Evolutionary conservation across 2,113 vertebrate species (phyloP).

Genomic region (Cathartes aura): DNA sequence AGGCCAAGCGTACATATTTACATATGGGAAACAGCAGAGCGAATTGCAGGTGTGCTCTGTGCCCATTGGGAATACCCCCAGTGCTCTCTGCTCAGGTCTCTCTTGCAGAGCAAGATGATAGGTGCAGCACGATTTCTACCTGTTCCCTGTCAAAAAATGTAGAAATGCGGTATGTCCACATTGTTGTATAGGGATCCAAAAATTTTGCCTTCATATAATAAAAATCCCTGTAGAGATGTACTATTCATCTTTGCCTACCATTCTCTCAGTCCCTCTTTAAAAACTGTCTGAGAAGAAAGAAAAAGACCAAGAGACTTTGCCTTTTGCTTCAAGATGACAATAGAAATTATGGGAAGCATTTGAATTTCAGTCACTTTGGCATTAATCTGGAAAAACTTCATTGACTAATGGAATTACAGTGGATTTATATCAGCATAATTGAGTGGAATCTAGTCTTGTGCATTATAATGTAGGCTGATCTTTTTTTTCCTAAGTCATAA

Average conservation of each 20-base stretch:
- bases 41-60: background rate
- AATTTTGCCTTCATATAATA: background rate
- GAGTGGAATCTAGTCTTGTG: background rate
- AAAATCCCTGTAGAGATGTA: background rate
- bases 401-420: slow-evolving; percentile 14
- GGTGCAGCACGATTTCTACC: background rate
- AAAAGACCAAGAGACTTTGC: background rate
- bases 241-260: background rate
- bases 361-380: background rate
- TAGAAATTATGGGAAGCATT: background rate
- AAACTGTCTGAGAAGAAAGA: background rate
- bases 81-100: background rate
- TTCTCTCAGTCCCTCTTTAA: background rate
- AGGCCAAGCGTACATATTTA: background rate
- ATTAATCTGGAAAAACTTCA: slow-evolving; percentile 17
- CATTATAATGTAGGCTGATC: background rate
- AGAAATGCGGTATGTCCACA: background rate
- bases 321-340: background rate
- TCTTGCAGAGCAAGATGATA: background rate
- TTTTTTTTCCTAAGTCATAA: background rate
- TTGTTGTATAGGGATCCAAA: background rate
- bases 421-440: background rate
- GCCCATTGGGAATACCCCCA: background rate
- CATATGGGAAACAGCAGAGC: background rate
- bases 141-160: background rate